Base-by-base conservation (phyloP, 2,888 invertebrate species). In the Parnassius glacialis region DNA sequence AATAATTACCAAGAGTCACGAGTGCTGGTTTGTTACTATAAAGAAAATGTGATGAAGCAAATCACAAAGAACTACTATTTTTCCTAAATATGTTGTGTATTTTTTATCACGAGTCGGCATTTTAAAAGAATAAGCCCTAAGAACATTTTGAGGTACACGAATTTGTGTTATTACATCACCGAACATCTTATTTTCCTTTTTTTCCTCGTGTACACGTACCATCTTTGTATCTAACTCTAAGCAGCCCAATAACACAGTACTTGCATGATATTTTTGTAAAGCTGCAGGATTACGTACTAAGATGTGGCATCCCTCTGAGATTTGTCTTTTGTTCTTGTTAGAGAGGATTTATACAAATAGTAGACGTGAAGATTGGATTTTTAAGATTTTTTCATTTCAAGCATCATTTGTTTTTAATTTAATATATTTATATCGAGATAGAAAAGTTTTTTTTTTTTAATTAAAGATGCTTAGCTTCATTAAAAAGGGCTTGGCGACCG, bases 131-230 rank as follows among this genome's bases (percentile, higher is more conserved):
- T 80, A 76, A 75, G 72, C 74, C 75, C 80, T 81, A 84, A 85
- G 85, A 86, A 87, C 87, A 85, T 83, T 82, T 85, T 78, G 76
- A 76, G 78, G 72, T 78, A 80, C 75, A 80, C 73, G 74, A 81
- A 81, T 84, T 80, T 79, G 70, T 78, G 74, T 72, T 74, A 71
- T 74, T 74, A 76, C 73, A 71, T 59, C 61, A 70, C 71, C 68
- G 68, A 72, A 76, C 71, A 78, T 74, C 72, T 77, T 79, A 70
- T 72, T 73, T 68, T 67, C 67, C 60, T 66, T 66, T 57, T 62
- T 70, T 72, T 64, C 63, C 65, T 60, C 64, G 64, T 61, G 67
- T 63, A 67, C 66, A 64, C 67, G 67, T 69, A 71, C 67, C 65
- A 65, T 67, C 71, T 61, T 67, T 68, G 55, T 65, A 69, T 72